Evolutionary conservation across 2,113 vertebrate genomes (phyloP).

Genomic region (Cynoglossus semilaevis): DNA sequence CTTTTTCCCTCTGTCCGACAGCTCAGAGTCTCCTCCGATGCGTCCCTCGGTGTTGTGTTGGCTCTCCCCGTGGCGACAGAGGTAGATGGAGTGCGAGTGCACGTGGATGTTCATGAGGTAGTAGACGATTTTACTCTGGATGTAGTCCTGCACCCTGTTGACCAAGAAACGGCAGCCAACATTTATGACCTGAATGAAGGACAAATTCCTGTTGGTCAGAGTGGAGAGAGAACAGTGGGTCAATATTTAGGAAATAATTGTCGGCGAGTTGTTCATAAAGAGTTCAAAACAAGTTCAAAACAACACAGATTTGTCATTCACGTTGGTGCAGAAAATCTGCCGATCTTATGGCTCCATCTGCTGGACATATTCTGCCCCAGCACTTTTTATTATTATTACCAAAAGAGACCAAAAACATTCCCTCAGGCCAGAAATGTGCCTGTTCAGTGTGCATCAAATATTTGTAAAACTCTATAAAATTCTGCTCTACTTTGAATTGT

Average conservation of each 20-base stretch:
- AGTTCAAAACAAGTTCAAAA: too few species aligned
- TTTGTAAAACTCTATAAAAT: too few species aligned
- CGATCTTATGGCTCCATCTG: conserved; percentile 27
- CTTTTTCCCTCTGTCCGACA: conserved; percentile 85
- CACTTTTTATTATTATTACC: too few species aligned
- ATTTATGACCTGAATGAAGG: conserved; percentile 97
- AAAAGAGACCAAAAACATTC: too few species aligned
- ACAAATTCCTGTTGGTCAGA: conserved; percentile 79
- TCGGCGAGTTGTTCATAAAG: too few species aligned
- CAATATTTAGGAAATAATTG: too few species aligned
- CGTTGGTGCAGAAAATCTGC: too few species aligned
- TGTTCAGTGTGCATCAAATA: too few species aligned
- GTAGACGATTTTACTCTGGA: conserved; percentile 98
- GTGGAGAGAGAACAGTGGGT: background rate
- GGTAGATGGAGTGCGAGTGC: conserved; percentile 93
- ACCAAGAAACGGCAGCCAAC: conserved; percentile 93
- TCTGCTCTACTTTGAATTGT: too few species aligned
- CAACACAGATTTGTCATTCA: too few species aligned
- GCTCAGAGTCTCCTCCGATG: conserved; percentile 91
- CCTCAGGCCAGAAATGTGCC: conserved; percentile 17
- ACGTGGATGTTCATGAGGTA: conserved; percentile 99
- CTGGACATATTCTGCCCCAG: conserved; percentile 35
- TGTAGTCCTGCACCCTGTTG: conserved; percentile 94
- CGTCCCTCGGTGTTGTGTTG: conserved; percentile 83
- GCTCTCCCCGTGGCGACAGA: conserved; percentile 94